These are phyloP conservation scores for Crocuta crocuta DNA, from an alignment of 2,113 vertebrate genomes.

Conservation along the genomic window DNA sequence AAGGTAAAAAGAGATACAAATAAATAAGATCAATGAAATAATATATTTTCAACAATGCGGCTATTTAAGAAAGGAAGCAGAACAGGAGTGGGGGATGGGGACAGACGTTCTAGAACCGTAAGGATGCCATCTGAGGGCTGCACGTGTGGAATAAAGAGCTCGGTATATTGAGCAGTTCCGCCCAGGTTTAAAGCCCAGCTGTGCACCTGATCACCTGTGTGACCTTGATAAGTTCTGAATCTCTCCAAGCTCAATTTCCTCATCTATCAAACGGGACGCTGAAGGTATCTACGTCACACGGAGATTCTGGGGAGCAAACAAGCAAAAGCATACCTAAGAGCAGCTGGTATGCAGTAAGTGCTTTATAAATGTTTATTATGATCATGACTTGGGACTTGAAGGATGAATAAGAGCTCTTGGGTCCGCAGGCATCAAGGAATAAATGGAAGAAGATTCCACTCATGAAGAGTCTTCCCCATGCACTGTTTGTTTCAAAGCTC, in stretches of 20 bases:
- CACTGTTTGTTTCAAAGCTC: background rate
- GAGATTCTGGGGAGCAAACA: background rate
- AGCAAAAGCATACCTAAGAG: background rate
- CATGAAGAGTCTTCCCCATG: background rate
- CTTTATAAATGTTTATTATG: background rate
- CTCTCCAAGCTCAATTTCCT: background rate
- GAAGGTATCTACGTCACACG: background rate
- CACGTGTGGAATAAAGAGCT: accelerated
- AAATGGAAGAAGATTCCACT: background rate
- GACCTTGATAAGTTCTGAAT: background rate
- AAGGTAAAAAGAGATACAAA: background rate
- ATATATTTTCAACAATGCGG: background rate
- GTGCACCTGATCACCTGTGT: background rate
- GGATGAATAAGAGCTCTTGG: background rate
- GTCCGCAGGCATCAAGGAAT: background rate
- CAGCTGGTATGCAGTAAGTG: background rate
- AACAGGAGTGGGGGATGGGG: no score
- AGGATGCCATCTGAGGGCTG: accelerated
- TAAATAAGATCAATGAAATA: background rate
- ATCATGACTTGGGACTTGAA: background rate
- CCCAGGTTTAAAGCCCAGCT: background rate
- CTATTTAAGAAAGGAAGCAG: background rate
- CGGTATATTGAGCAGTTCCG: background rate
- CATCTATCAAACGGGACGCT: background rate
- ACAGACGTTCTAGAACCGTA: background rate